These are phyloP conservation scores for Dryobota labecula DNA, from an alignment of 2,888 invertebrate genomes.

Conservation along the genomic window DNA sequence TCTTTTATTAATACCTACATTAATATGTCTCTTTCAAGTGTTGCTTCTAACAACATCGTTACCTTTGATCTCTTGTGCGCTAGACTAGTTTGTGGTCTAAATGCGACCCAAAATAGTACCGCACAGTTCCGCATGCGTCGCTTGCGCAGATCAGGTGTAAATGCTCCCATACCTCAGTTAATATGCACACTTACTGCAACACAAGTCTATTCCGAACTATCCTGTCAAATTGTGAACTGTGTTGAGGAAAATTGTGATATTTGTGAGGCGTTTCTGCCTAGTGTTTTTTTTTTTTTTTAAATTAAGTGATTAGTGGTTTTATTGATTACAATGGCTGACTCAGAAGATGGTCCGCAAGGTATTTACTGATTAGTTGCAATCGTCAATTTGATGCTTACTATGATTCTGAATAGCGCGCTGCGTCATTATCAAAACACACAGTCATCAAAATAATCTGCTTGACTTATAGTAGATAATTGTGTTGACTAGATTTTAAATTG, in stretches of 20 bases:
- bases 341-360: constrained; percentile 66
- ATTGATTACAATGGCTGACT: constrained; percentile 54
- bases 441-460: too few relatives aligned
- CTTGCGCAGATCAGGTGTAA: constrained; percentile 85
- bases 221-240: constrained; percentile 25
- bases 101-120: constrained; percentile 86
- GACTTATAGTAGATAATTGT: too few relatives aligned
- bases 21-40: constrained; percentile 63
- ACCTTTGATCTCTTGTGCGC: constrained; percentile 86
- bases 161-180: constrained; percentile 74
- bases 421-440: too few relatives aligned
- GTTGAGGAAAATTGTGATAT: constrained; percentile 33
- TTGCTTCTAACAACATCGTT: constrained; percentile 72
- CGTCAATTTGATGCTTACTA: background rate
- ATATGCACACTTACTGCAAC: constrained; percentile 64
- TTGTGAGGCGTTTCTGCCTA: constrained; percentile 29
- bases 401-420: constrained; percentile 10
- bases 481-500: background rate
- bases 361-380: constrained; percentile 14
- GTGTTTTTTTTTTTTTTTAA: constrained; percentile 24
- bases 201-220: constrained; percentile 52
- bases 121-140: constrained; percentile 86
- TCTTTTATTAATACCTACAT: constrained; percentile 19
- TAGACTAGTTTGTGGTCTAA: constrained; percentile 85
- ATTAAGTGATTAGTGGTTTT: constrained; percentile 38